A percentile compares a stretch with the other conserved stretches of the same genome.
Conservation (phyloP, 2,113 vertebrate species). For the Ceuthmochares aereus region DNA sequence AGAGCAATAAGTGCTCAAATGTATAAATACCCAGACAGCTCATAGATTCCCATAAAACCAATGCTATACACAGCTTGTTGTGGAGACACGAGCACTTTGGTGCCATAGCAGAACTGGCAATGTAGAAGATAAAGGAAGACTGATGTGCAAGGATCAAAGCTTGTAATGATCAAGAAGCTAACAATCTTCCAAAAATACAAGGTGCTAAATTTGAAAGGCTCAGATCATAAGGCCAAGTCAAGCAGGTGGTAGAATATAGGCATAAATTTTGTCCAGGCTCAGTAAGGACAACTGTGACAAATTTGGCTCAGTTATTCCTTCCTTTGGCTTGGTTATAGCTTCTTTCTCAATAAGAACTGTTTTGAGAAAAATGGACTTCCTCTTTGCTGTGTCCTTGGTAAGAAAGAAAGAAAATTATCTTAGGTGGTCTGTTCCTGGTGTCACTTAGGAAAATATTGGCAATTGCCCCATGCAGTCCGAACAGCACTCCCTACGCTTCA, state of each 20-base stretch:
- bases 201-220: neutral
- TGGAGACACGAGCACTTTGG: neutral
- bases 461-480: fast-evolving
- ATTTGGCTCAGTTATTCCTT: neutral
- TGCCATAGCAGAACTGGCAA: neutral
- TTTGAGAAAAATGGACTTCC: neutral
- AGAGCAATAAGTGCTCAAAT: neutral
- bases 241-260: neutral
- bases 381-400: neutral
- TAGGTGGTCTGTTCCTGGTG: neutral
- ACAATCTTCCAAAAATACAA: neutral
- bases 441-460: neutral
- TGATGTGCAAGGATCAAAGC: neutral
- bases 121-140: neutral
- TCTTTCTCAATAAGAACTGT: neutral
- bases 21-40: neutral
- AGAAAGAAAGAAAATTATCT: neutral
- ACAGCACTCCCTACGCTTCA: neutral
- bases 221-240: neutral
- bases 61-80: neutral
- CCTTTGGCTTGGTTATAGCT: neutral
- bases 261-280: neutral
- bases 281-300: neutral
- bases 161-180: neutral
- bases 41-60: neutral